A percentile compares a stretch with the other conserved stretches of the same genome.
Conservation (phyloP, 2,888 invertebrate genomes). For the Ectropis crepuscularia region DNA sequence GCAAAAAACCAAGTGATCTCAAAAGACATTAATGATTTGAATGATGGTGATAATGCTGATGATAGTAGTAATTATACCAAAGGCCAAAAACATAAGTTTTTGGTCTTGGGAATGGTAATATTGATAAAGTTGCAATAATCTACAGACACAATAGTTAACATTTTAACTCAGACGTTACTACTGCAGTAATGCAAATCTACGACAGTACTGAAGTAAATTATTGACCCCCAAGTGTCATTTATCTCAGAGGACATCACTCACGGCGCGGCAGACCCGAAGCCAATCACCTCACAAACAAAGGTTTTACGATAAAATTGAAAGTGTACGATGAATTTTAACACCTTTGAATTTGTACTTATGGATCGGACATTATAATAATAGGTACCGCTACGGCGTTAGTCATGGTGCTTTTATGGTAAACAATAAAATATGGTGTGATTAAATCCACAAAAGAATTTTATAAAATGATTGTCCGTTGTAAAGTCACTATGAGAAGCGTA, state of each 20-base stretch:
- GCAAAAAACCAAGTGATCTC: too few relatives aligned
- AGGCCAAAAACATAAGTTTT: too few relatives aligned
- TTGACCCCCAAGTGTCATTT: slow-evolving; percentile 44
- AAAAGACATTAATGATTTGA: too few relatives aligned
- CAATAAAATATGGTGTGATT: slow-evolving; percentile 36
- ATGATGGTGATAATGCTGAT: too few relatives aligned
- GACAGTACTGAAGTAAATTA: slow-evolving; percentile 8
- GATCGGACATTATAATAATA: slow-evolving; percentile 34
- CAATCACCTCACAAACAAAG: slow-evolving; percentile 72
- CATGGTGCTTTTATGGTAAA: slow-evolving; percentile 38
- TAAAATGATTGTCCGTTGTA: slow-evolving; percentile 31
- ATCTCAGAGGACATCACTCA: slow-evolving; percentile 47
- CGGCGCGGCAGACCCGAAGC: slow-evolving; percentile 38
- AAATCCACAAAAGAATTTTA: slow-evolving; percentile 32
- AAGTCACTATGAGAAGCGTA: slow-evolving; percentile 30
- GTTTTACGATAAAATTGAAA: slow-evolving; percentile 65
- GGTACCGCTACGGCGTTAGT: slow-evolving; percentile 36
- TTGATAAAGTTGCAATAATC: too few relatives aligned
- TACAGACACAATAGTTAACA: too few relatives aligned
- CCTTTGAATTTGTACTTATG: slow-evolving; percentile 51
- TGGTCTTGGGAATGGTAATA: too few relatives aligned
- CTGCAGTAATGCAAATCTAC: too few relatives aligned
- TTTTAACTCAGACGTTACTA: too few relatives aligned
- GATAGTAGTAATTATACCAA: too few relatives aligned
- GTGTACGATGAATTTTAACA: slow-evolving; percentile 70